These are phyloP conservation scores for Gymnocypris eckloni DNA, from an alignment of 2,797 vertebrate genomes.

Conservation along the genomic window DNA sequence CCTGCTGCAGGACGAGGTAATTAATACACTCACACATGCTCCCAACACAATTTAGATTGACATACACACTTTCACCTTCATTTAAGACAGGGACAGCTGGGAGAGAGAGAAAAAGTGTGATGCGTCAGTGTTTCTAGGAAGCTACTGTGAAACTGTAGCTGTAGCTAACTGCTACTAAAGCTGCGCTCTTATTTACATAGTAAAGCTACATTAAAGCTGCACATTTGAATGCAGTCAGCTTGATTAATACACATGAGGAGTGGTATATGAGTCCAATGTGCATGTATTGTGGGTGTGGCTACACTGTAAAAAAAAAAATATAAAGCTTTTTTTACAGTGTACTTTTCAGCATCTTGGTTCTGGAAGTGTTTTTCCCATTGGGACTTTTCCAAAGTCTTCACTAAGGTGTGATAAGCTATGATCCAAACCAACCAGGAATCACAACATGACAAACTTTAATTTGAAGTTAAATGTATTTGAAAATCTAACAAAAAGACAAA, in stretches of 20 bases:
- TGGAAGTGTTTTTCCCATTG: not conserved
- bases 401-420: not conserved
- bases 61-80: slow-evolving; percentile 33
- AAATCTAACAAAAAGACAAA: not conserved
- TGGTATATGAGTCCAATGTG: not conserved
- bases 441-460: not conserved
- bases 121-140: not conserved
- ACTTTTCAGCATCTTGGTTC: not conserved
- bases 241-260: not conserved
- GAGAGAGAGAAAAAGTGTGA: not conserved
- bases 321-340: too few species aligned
- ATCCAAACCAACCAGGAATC: not conserved
- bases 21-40: slow-evolving; percentile 81
- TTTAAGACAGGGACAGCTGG: not conserved
- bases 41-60: slow-evolving; percentile 37
- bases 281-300: not conserved
- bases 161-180: not conserved
- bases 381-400: not conserved
- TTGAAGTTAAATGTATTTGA: not conserved
- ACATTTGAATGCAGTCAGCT: not conserved
- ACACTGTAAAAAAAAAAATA: too few species aligned
- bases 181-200: not conserved
- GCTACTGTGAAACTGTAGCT: slow-evolving; percentile 6
- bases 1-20: slow-evolving; percentile 74
- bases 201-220: not conserved